Evolutionary conservation across 2,797 vertebrate genomes (phyloP), one percentile per base, ranked within the genome.

Genomic region (Xiphophorus birchmanni): DNA sequence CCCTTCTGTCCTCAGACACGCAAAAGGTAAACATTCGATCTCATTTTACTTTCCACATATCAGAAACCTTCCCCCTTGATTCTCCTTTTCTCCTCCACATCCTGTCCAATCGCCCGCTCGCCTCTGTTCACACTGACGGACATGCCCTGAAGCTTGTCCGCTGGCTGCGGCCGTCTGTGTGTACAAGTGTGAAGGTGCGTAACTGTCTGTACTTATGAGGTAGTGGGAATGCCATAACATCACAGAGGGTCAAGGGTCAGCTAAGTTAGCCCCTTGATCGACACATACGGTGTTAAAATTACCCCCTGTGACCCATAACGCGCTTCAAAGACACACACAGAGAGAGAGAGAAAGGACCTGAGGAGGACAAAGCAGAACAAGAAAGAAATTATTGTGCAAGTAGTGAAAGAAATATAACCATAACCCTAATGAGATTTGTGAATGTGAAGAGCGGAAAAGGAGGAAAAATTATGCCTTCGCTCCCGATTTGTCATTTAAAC

Each of bases 1-100:
- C 86, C 78, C 91, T 93, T 92, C 92, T 96, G 96, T 95, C 96
- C 94, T 89, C 88, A 93, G 96, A 56, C n/a, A 90, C 95, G 95
- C 94, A 92, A 35, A 63, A 63, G 60, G 29, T 18, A 63, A 63
- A 35, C 60, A 18, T 63, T 32, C 29, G 15, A 63, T 18, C 32
- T 35, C 29, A 35, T 32, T 63, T 63, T 63, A 35, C 60, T 63
- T 63, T 63, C 60, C 93, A 91, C 17, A 84, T 81, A 79, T 37
- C 83, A 42, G n/a, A 80, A 71, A 37, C 7, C 17, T 73, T n/a
- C 37, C 4, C 23, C 48, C 75, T 17, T 6, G 4, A 8, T 35
- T 63, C 32, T 17, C 60, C 60, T 63, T 63, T 63, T 18, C 60
- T 63, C 29, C 60, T 35, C 32, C 32, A 35, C 60, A 63, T 35